Evolutionary conservation across 2,888 invertebrate genomes (phyloP), one percentile per base, ranked within the genome.

Genomic region (Netelia melanura): DNA sequence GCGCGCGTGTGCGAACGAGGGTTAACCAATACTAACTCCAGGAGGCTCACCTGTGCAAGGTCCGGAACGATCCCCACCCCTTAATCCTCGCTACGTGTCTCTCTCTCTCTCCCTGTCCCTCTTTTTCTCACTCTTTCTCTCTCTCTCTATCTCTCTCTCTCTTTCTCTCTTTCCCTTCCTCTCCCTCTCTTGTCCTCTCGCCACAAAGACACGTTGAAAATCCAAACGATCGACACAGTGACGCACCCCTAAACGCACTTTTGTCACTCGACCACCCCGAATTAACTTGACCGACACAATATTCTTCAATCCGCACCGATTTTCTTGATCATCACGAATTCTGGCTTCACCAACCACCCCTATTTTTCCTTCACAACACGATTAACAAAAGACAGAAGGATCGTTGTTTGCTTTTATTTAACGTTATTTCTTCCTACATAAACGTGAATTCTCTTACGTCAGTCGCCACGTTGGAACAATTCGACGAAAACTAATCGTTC

Each of bases 41-140:
- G 14, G 14, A 10, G 48, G 43, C 80, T 68, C 82, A 84, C 84
- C 82, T 80, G 76, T 80, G 76, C 80, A 61, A 77, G 72, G 52
- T 11, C 17, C 52, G 38, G 58, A 76, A 38, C 62, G 14, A 54
- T 72, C 71, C 84, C 56, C 61, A 14, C 30, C 48, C 61, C 48
- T 56, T 30, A 11, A 23, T 38, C 56, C 25, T 67, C 77, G 54
- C 52, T 25, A 44, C 48, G 17, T 23, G 44, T 74, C 68, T 48
- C 54, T 54, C 61, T 48, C 54, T 68, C 44, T 62, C 65, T 38
- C 38, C 2, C 38, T 38, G 2, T 38, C 38, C 2, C 38, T 38
- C 38, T 38, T 2, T 38, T 2, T 38, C 5, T 8, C 38, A 8
- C 5, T 6, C 38, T 38, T 1, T 38, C 38, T 38, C 38, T 38